Base-by-base conservation (phyloP, 1,140 invertebrate species). In the Orius laevigatus region DNA sequence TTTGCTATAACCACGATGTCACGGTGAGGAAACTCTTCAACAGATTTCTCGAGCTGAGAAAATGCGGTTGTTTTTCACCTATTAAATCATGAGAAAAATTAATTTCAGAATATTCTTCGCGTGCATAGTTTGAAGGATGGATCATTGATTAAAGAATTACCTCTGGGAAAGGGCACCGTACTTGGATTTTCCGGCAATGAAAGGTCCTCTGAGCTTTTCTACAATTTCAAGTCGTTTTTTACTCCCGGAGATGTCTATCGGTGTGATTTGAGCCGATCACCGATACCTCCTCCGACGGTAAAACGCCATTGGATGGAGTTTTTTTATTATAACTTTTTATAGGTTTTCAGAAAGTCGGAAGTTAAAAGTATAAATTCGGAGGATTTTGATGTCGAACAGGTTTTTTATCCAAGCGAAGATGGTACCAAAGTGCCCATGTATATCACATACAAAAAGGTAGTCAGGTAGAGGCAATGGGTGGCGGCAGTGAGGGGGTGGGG, bases 381-480 rank as follows among this genome's bases (percentile, higher is more conserved):
- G 5, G 63, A 79, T 45, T 97, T 88, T 61, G 77, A 82, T 61
- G 55, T 53, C 33, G 49, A 53, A 36, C 58, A 59, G 42, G 73
- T 94, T 34, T 98, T 98, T 68, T 98, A 95, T 64, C 60, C 70
- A 1, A 92, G 89, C 63, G 94, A 91, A 68, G 94, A 98, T 70
- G 88, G 86, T 46, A 95, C 91, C 1, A 82, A 84, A 67, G 75
- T 98, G 55, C 95, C 95, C 3, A 98, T 98, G 94, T 99, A 96
- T 65, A 81, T 98, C 53, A 76, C 96, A 19, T 77, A 79, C 54
- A 81, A 76, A 60, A 86, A 86, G 67, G 81, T 82, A n/a, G n/a
- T n/a, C n/a, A n/a, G n/a, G n/a, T n/a, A n/a, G n/a, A n/a, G n/a
- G n/a, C n/a, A n/a, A n/a, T n/a, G n/a, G n/a, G n/a, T n/a, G n/a